A percentile compares a stretch with the other conserved stretches of the same genome.
Conservation (phyloP, 1,140 invertebrate genomes). For the Anoplolepis gracilipes region DNA sequence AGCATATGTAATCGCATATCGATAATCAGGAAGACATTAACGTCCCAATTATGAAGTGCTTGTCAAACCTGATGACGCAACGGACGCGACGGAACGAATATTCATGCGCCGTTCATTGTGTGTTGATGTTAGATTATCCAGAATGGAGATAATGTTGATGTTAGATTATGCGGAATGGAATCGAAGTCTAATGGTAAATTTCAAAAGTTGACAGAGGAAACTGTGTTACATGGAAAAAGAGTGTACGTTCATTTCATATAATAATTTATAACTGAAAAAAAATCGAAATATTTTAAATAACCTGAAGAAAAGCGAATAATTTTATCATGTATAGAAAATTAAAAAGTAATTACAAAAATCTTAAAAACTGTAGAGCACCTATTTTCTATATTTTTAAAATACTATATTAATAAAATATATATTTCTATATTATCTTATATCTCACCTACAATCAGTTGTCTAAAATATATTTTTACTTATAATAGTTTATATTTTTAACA, state of each 20-base stretch:
- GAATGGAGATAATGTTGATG: constrained; percentile 34
- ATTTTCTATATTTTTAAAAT: background rate
- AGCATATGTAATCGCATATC: background rate
- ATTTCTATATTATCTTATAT: too few relatives aligned
- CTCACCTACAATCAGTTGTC: background rate
- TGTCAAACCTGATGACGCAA: constrained; percentile 10
- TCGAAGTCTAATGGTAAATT: constrained; percentile 21
- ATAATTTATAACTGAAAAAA: background rate
- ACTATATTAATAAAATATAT: background rate
- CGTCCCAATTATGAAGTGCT: constrained; percentile 34
- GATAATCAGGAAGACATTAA: constrained; percentile 22
- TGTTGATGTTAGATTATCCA: constrained; percentile 47
- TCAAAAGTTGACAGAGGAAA: background rate
- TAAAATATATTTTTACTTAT: background rate
- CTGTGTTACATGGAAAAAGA: background rate
- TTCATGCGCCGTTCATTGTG: constrained; percentile 42
- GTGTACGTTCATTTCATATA: background rate
- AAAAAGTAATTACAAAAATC: background rate
- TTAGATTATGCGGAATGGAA: constrained; percentile 33
- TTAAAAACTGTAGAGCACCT: background rate
- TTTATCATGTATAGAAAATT: background rate
- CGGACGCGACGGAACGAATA: constrained; percentile 29
- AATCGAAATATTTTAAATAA: background rate
- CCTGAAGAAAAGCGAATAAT: background rate
- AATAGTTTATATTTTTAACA: background rate